Percentiles rank a stretch among this genome's conserved stretches.
These are phyloP conservation scores for Rhincodon typus DNA, from an alignment of 2,797 vertebrate genomes.

Conservation along the genomic window DNA sequence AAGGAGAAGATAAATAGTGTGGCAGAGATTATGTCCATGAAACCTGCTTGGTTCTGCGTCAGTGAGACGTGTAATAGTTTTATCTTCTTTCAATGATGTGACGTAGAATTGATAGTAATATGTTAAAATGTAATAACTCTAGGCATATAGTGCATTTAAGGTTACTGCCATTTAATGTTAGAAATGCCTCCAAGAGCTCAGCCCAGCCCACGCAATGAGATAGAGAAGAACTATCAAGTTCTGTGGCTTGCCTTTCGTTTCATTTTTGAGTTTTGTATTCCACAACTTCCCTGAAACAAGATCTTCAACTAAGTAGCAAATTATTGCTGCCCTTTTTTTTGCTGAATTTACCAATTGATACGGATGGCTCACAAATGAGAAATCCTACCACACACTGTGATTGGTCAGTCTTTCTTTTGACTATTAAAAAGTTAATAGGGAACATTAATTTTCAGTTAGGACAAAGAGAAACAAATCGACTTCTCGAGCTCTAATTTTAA, in stretches of 20 bases:
- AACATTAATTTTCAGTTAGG: not conserved
- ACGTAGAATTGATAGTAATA: not conserved
- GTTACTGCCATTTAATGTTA: not conserved
- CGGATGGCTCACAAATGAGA: not conserved
- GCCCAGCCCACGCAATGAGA: not conserved
- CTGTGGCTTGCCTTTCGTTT: not conserved
- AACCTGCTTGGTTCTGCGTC: not conserved
- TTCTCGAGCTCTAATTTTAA: not conserved
- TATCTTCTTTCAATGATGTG: not conserved
- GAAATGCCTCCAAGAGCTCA: not conserved
- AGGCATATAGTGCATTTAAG: not conserved
- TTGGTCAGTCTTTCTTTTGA: not conserved
- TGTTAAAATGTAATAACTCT: not conserved
- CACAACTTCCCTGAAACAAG: not conserved
- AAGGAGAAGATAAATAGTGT: not conserved
- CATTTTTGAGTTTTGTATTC: not conserved
- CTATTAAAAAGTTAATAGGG: not conserved
- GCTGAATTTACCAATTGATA: too few relatives aligned
- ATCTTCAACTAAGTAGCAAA: not conserved
- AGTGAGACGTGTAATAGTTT: not conserved
- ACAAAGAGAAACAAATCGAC: not conserved
- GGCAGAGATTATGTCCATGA: not conserved
- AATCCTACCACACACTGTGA: not conserved
- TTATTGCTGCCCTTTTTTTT: not conserved
- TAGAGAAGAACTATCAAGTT: not conserved